Conservation (phyloP, 2,113 vertebrate species). For the Corythornis madagascariensis region DNA sequence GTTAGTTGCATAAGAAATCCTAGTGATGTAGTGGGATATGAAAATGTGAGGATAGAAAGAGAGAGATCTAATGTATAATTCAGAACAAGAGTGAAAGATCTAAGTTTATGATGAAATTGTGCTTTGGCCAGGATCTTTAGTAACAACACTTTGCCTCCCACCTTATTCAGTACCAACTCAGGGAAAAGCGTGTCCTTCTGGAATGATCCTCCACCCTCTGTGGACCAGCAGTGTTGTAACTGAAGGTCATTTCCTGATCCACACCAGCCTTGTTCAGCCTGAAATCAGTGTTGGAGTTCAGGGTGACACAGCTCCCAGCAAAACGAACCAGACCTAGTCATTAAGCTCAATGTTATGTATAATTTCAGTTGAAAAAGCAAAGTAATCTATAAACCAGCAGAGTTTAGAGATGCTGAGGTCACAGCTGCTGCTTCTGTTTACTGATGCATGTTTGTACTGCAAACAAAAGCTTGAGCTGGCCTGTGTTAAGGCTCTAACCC, state of each 20-base stretch:
- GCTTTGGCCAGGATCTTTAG: neutral
- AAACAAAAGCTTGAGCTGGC: neutral
- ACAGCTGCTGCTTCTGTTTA: slow-evolving; percentile 19
- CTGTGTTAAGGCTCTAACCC: neutral
- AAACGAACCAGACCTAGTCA: neutral
- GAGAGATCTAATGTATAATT: neutral
- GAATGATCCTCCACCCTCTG: neutral
- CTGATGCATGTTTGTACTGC: neutral
- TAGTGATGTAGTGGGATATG: neutral
- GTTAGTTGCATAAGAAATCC: neutral
- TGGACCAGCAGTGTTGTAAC: neutral
- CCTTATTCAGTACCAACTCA: neutral
- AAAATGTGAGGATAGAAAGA: neutral
- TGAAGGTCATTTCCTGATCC: slow-evolving; percentile 13
- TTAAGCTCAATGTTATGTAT: neutral
- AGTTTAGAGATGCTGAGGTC: neutral
- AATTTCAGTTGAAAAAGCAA: neutral
- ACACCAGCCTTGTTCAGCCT: neutral
- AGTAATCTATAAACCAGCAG: neutral
- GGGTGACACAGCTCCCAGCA: neutral
- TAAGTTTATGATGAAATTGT: neutral
- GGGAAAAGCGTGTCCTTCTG: neutral
- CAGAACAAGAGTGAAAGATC: neutral
- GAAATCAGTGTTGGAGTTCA: neutral
- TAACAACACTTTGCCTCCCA: neutral